phyloP scores from a whole-genome alignment of 2,888 invertebrate species.

The Drosophila siamana region DNA sequence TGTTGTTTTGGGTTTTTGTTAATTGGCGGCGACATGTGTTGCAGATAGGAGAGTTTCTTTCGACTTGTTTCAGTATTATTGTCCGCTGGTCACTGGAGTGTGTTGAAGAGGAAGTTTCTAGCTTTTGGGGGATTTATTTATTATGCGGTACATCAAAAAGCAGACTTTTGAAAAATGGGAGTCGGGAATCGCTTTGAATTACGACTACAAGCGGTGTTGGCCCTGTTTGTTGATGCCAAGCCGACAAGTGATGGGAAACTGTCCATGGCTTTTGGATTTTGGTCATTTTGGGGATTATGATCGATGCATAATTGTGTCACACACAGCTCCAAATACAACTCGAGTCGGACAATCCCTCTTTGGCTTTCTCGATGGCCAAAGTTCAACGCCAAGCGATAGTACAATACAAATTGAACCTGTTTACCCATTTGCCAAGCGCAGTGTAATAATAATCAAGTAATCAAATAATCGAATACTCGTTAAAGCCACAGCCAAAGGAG shows the following conservation, averaged over 20 bases:
- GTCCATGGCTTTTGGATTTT: constrained; percentile 18
- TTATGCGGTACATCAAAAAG: constrained; percentile 70
- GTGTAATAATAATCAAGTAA: constrained; percentile 30
- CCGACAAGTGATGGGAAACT: constrained; percentile 75
- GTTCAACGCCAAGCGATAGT: constrained; percentile 21
- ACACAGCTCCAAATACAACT: constrained; percentile 4
- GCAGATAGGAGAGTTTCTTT: constrained; percentile 57
- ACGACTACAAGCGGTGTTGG: constrained; percentile 34
- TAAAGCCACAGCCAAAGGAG: constrained; percentile 15
- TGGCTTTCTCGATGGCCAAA: constrained; percentile 35
- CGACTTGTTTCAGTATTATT: constrained; percentile 35
- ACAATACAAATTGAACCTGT: constrained; percentile 61
- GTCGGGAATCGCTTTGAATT: constrained; percentile 46
- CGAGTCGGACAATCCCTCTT: constrained; percentile 3
- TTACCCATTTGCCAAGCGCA: constrained; percentile 13
- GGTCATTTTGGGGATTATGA: constrained; percentile 47
- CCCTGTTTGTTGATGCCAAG: constrained; percentile 36
- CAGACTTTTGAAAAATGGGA: constrained; percentile 53
- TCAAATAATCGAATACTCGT: constrained; percentile 42
- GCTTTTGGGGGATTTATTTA: constrained; percentile 60
- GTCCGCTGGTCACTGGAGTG: constrained; percentile 57
- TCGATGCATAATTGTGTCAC: constrained; percentile 55
- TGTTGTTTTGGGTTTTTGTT: constrained; percentile 74
- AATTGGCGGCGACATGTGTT: constrained; percentile 83
- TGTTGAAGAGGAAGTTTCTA: constrained; percentile 73